Base-by-base conservation (phyloP, 2,888 invertebrate species). In the Pyrochroa serraticornis region DNA sequence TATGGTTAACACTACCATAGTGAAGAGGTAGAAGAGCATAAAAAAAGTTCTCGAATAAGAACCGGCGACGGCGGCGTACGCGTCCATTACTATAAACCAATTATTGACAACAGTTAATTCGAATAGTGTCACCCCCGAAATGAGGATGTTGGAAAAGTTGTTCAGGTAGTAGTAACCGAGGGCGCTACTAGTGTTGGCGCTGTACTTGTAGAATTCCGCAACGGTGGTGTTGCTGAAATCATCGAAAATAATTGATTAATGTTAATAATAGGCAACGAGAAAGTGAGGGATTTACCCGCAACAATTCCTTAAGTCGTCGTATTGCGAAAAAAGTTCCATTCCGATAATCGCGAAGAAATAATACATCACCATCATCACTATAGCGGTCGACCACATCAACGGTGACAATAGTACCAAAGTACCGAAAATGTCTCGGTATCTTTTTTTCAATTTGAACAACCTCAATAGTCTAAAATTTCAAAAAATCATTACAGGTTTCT, bases 41-140 rank as follows among this genome's bases (percentile, higher is more conserved):
- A 95, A 94, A 76, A 90, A 95, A n/a, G 91, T 79, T 65, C 93
- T 82, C 50, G 89, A 89, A 79, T 89, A 90, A 71, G 88, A 84
- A 45, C 87, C 84, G 0, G 87, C 85, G 10, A 88, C 88, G 0
- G 85, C 82, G 0, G 90, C 89, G 74, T 89, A 91, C 1, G 90
- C 93, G 75, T 93, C 92, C 95, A 95, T 95, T 14, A 93, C 85
- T 54, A 93, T 91, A 72, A 94, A 93, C 95, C 95, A 95, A 79
- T 94, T 94, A 78, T 94, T 95, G 54, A 94, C 93, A 7, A 94
- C 93, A 0, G 93, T 94, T 69, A 94, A 80, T 79, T 94, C 93
- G 80, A 94, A 95, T 64, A 95, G 80, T 0, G 94, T 93, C 62
- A 94, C 91, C 42, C 87, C 87, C 71, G 91, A 90, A 6, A 87